These are phyloP conservation scores for Masnerella sp. DNA, from an alignment of 2,888 invertebrate species.

Conservation along the genomic window DNA sequence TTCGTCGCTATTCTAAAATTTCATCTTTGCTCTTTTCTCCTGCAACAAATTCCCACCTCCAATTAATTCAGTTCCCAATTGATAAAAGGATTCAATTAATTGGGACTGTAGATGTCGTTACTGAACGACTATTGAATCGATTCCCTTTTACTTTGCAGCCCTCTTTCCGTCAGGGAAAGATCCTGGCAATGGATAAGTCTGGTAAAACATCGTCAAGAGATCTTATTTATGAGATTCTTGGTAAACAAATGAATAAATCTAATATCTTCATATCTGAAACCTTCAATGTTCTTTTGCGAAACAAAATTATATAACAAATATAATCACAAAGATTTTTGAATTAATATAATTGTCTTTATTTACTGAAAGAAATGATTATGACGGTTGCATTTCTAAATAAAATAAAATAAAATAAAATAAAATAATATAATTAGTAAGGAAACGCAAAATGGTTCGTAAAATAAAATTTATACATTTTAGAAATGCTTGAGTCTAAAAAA, in stretches of 20 bases:
- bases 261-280: constrained; percentile 67
- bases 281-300: constrained; percentile 55
- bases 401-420: too few relatives aligned
- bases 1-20: constrained; percentile 44
- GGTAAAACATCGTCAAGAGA: constrained; percentile 74
- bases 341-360: constrained; percentile 37
- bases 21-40: constrained; percentile 52
- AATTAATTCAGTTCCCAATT: constrained; percentile 63
- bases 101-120: constrained; percentile 73
- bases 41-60: constrained; percentile 52
- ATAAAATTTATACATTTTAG: too few relatives aligned
- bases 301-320: constrained; percentile 46
- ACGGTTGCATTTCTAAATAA: too few relatives aligned
- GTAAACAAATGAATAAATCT: constrained; percentile 77
- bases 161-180: constrained; percentile 64
- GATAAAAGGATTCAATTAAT: constrained; percentile 74
- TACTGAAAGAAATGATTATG: too few relatives aligned
- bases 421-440: too few relatives aligned
- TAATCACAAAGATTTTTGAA: constrained; percentile 55
- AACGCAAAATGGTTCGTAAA: too few relatives aligned
- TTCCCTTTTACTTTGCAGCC: constrained; percentile 65
- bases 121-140: constrained; percentile 70
- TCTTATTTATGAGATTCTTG: constrained; percentile 77
- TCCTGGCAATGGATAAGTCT: constrained; percentile 71
- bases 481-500: too few relatives aligned